Evolutionary conservation across 2,888 invertebrate species (phyloP).

Genomic region (Dasysyrphus albostriatus): DNA sequence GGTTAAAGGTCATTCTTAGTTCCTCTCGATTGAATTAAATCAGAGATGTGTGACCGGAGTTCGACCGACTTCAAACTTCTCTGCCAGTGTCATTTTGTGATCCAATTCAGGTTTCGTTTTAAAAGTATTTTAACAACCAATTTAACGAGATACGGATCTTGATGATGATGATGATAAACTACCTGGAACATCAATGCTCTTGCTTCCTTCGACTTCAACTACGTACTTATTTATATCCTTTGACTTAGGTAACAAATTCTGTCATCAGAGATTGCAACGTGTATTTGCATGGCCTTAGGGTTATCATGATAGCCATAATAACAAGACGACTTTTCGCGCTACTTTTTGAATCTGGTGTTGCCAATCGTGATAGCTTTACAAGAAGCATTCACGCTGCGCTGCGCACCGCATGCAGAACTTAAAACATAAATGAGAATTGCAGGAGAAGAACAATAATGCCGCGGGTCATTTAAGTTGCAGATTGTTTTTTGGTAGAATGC

Average conservation of each 20-base stretch:
- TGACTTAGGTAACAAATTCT: constrained; percentile 7
- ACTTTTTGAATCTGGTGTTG: background rate
- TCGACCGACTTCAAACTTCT: background rate
- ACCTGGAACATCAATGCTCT: constrained; percentile 1
- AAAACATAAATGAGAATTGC: background rate
- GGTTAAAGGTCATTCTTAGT: constrained; percentile 8
- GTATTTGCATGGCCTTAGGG: constrained; percentile 8
- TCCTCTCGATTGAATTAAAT: constrained; percentile 6
- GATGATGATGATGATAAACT: constrained; percentile 13
- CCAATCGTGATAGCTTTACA: constrained; percentile 10
- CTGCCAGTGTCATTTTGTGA: background rate
- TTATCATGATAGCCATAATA: constrained; percentile 3
- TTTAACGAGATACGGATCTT: constrained; percentile 16
- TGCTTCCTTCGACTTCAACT: background rate
- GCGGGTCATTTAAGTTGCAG: constrained; percentile 7
- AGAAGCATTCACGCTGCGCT: constrained; percentile 3
- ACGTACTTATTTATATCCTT: background rate
- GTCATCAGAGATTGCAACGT: background rate
- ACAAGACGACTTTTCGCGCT: constrained; percentile 10
- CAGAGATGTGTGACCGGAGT: background rate
- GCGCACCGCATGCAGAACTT: background rate
- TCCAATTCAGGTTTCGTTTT: background rate
- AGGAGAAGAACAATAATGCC: constrained; percentile 13
- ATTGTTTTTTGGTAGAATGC: constrained; percentile 11
- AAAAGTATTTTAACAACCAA: constrained; percentile 8